Evolutionary conservation across 2,797 vertebrate species (phyloP).

Genomic region (Labeo calbasu): DNA sequence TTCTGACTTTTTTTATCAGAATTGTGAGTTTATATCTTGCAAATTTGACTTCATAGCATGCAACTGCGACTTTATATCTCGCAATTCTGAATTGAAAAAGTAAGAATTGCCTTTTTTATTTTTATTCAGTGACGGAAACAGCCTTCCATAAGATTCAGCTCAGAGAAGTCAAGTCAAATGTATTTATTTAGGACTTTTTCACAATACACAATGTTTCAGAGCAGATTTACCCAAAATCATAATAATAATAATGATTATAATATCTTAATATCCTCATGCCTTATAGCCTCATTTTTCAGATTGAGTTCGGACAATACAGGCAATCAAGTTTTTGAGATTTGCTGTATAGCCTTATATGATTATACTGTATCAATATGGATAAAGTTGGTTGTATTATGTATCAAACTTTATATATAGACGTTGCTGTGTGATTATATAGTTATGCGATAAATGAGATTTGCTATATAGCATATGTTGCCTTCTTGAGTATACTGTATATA

Average conservation of each 20-base stretch:
- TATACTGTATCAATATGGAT: not conserved
- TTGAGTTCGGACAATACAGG: not conserved
- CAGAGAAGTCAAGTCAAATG: not conserved
- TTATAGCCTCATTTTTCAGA: not conserved
- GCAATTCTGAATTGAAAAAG: not conserved
- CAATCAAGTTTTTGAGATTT: not conserved
- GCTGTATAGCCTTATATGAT: not conserved
- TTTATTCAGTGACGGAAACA: not conserved
- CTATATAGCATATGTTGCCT: not conserved
- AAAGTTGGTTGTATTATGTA: not conserved
- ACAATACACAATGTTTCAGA: not conserved
- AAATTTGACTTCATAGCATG: not conserved
- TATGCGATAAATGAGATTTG: not conserved
- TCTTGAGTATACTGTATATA: not conserved
- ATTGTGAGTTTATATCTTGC: not conserved
- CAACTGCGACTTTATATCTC: not conserved
- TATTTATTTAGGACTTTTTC: not conserved
- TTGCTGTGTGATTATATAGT: not conserved
- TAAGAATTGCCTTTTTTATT: not conserved
- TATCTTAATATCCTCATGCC: not conserved
- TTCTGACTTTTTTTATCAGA: not conserved
- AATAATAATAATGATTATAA: not conserved
- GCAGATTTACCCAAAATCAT: not conserved
- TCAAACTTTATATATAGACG: not conserved
- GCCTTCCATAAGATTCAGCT: not conserved